Base-by-base conservation (phyloP, 2,888 invertebrate genomes). In the Drosophila nigritarsus region DNA sequence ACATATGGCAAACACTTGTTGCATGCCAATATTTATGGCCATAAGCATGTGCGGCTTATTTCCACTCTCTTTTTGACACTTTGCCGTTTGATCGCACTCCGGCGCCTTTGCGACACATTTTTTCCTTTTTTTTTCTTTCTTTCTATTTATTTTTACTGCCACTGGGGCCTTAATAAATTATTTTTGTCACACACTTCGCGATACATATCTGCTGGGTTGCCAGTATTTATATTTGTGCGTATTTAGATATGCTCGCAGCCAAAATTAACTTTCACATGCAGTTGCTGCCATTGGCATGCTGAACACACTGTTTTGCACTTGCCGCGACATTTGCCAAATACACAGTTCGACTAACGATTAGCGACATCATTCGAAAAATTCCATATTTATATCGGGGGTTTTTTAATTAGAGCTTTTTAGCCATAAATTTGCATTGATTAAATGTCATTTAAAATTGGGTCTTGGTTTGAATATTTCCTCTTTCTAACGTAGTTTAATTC, bases 1-100 rank as follows among this genome's bases (percentile, higher is more conserved):
- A 81, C 87, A 88, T 87, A 65, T 88, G 89, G 77, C 74, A 71
- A 73, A 88, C 86, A 87, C 87, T 87, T 87, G 86, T 87, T 87
- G 86, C 84, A 81, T 78, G 72, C 68, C 72, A 76, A 75, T 75
- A 71, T 75, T 75, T 68, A 70, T 75, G 65, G 66, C 66, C 50
- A 50, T 49, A 72, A 59, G 54, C 75, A 64, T 70, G 58, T 66
- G 55, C 36, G 55, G 36, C 45, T 59, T 74, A 49, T 65, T 77
- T 79, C 24, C 67, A 75, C 68, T 73, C 71, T 71, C 69, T 63
- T 77, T 74, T 75, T 69, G 63, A 69, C 78, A 74, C 71, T 75
- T 53, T 53, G 51, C 49, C 34, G 38, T 59, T 40, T 53, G 54
- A 63, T 45, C 49, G 54, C 53, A 53, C 58, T 40, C 15, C n/a